phyloP scores from a whole-genome alignment of 2,888 invertebrate species.

The Nebria salina region DNA sequence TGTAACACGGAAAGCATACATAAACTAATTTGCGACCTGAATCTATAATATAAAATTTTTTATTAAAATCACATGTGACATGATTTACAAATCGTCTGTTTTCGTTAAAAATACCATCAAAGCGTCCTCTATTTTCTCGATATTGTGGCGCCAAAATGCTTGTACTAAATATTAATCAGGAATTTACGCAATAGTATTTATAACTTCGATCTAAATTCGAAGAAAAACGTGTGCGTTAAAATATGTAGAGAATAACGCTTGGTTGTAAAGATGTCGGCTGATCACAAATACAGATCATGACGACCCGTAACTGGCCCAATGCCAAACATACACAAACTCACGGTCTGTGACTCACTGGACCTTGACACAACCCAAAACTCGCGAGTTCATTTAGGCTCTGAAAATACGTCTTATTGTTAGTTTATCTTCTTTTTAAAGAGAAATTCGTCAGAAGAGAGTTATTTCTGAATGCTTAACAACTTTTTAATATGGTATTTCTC shows the following conservation, averaged over 20 bases:
- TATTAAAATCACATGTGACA: not conserved
- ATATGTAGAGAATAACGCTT: not conserved
- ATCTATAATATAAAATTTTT: not conserved
- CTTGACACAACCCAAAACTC: not conserved
- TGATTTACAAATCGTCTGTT: not conserved
- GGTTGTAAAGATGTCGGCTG: not conserved
- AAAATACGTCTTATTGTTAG: not conserved
- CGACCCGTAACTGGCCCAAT: constrained; percentile 1
- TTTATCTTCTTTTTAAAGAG: not conserved
- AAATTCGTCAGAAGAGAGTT: not conserved
- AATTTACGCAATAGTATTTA: not conserved
- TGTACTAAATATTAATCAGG: not conserved
- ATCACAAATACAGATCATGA: not conserved
- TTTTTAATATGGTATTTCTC: too few relatives aligned
- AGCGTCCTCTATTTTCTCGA: not conserved
- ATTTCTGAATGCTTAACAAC: too few relatives aligned
- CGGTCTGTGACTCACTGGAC: not conserved
- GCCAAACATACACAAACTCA: not conserved
- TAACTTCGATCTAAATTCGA: not conserved
- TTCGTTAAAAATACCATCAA: not conserved
- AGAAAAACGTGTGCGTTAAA: not conserved
- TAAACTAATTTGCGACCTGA: not conserved
- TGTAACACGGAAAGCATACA: too few relatives aligned
- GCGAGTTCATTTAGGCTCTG: not conserved
- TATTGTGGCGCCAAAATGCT: not conserved